phyloP scores from a whole-genome alignment of 2,888 invertebrate species.

The Lycophotia porphyrea region DNA sequence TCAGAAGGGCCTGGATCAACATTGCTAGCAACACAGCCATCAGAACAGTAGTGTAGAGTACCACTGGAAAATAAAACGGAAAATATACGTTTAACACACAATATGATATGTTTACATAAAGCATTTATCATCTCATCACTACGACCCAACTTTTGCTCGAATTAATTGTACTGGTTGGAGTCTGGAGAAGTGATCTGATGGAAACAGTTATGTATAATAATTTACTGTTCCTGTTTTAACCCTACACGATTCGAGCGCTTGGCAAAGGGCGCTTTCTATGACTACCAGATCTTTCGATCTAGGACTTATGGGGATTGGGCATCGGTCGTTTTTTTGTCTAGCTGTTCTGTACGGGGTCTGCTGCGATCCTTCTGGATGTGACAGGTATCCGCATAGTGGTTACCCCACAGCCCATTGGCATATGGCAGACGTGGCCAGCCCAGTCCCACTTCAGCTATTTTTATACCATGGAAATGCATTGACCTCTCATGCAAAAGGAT shows the following conservation, averaged over 20 bases:
- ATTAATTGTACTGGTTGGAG: not conserved
- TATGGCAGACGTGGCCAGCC: not conserved
- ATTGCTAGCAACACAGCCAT: constrained; percentile 78
- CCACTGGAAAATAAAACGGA: constrained; percentile 73
- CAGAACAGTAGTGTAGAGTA: constrained; percentile 80
- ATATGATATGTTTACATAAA: not conserved
- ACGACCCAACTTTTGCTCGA: not conserved
- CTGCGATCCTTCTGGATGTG: not conserved
- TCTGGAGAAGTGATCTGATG: not conserved
- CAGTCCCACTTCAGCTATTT: not conserved
- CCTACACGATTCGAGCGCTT: not conserved
- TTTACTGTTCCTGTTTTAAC: not conserved
- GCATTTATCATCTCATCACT: not conserved
- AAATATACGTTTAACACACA: not conserved
- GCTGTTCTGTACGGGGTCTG: not conserved
- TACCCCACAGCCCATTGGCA: not conserved
- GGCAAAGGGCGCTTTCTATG: not conserved
- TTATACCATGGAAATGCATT: not conserved
- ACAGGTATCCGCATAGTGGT: not conserved
- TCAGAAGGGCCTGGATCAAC: constrained; percentile 77
- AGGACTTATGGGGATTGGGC: not conserved
- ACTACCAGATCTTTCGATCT: not conserved
- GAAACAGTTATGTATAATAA: not conserved
- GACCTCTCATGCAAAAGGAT: not conserved
- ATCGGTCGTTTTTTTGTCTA: not conserved